Evolutionary conservation across 30 jellyfish, hydroid and myxozoan species (phyloP).

Genomic region (Aurelia coerulea): DNA sequence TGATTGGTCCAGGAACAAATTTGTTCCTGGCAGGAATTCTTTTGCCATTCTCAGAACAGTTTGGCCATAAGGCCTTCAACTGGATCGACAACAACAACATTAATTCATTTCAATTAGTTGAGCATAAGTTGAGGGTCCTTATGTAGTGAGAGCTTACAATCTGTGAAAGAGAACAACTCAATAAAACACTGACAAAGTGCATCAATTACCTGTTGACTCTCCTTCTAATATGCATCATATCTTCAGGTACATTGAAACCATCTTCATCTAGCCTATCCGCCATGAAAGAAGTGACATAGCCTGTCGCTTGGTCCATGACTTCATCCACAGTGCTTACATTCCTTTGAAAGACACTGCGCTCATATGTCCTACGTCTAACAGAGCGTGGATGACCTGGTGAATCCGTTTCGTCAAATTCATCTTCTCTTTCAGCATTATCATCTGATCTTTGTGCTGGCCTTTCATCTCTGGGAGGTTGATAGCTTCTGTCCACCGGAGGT

Average conservation of each 20-base stretch:
- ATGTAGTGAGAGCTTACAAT: too few species aligned
- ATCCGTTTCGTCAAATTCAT: slow-evolving; percentile 40
- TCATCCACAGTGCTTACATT: slow-evolving; percentile 62
- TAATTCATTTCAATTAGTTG: too few species aligned
- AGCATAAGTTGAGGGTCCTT: too few species aligned
- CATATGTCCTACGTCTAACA: slow-evolving; percentile 35
- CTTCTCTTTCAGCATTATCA: slow-evolving; percentile 18
- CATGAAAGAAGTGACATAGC: slow-evolving; percentile 53
- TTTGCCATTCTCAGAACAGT: too few species aligned
- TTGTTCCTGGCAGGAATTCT: too few species aligned
- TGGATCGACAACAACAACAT: too few species aligned
- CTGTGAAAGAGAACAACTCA: neutral
- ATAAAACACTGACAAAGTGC: neutral
- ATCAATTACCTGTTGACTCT: slow-evolving; percentile 43
- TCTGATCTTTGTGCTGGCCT: neutral
- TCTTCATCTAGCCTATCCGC: slow-evolving; percentile 78
- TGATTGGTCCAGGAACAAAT: too few species aligned
- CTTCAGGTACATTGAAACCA: slow-evolving; percentile 71
- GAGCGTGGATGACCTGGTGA: slow-evolving; percentile 43
- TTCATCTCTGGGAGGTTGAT: slow-evolving; percentile 35
- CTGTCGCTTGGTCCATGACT: slow-evolving; percentile 68
- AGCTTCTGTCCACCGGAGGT: slow-evolving; percentile 38
- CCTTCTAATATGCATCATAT: slow-evolving; percentile 27
- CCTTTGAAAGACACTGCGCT: slow-evolving; percentile 26
- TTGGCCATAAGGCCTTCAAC: too few species aligned